Percentiles rank a stretch among this genome's conserved stretches.
Evolutionary conservation across 2,113 vertebrate genomes (phyloP).

Genomic region (Fulica atra): DNA sequence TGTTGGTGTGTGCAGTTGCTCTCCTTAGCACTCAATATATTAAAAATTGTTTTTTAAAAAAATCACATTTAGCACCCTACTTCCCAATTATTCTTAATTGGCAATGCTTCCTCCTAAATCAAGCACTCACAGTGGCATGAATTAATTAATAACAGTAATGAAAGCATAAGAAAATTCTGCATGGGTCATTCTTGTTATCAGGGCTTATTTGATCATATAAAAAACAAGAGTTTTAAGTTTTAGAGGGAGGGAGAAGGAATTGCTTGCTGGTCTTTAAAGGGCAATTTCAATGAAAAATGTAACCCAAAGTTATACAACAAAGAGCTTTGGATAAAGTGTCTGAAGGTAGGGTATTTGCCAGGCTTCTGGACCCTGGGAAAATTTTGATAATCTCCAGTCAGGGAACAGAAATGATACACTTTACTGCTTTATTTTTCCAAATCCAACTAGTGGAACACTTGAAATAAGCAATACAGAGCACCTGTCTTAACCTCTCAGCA

Average conservation of each 20-base stretch:
- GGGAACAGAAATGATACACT: background rate
- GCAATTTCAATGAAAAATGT: background rate
- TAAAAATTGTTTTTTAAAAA: background rate
- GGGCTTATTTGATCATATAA: background rate
- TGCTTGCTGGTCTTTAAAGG: background rate
- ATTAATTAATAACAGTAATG: background rate
- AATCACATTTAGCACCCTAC: background rate
- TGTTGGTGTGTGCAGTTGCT: background rate
- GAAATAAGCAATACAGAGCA: background rate
- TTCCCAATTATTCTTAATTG: constrained; percentile 23
- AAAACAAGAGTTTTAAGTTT: background rate
- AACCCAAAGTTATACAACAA: background rate
- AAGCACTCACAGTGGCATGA: background rate
- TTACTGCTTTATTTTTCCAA: background rate
- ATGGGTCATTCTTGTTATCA: background rate
- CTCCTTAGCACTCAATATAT: background rate
- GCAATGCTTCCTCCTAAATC: background rate
- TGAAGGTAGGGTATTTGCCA: background rate
- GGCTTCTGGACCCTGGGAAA: background rate
- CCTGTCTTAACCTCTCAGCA: background rate
- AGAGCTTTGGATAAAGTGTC: background rate
- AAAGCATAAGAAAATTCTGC: background rate
- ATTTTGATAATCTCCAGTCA: background rate
- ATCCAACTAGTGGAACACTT: background rate
- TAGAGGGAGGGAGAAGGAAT: background rate